phyloP scores from a whole-genome alignment of 2,888 invertebrate genomes.

The Cheilosia scutellata region DNA sequence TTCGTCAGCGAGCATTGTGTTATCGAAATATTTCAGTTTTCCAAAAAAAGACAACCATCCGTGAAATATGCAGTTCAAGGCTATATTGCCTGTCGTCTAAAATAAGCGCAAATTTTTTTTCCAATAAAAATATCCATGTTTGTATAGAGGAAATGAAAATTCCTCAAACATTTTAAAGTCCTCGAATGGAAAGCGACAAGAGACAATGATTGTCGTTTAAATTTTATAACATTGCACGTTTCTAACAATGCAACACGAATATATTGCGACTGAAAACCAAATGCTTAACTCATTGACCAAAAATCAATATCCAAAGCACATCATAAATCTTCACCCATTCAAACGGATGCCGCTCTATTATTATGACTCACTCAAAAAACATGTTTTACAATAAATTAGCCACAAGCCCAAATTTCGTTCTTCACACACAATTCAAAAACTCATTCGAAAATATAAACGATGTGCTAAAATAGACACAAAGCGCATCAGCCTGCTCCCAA shows the following conservation, averaged over 20 bases:
- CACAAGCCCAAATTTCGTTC: slow-evolving; percentile 3
- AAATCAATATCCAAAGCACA: slow-evolving; percentile 2
- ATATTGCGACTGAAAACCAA: neutral
- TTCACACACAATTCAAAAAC: slow-evolving; percentile 38
- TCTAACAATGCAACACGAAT: neutral
- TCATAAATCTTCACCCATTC: neutral
- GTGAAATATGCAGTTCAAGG: too few species aligned
- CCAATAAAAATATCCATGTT: too few species aligned
- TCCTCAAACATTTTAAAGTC: too few species aligned
- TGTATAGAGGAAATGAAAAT: too few species aligned
- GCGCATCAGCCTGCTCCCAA: slow-evolving; percentile 38
- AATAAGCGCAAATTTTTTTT: too few species aligned
- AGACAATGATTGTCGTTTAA: too few species aligned
- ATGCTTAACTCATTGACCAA: neutral
- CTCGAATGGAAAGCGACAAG: too few species aligned
- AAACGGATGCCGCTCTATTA: neutral
- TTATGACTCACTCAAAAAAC: neutral
- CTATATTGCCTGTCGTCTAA: too few species aligned
- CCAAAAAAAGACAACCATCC: too few species aligned
- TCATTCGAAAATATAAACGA: slow-evolving; percentile 51
- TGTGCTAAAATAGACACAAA: slow-evolving; percentile 54
- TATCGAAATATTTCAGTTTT: too few species aligned
- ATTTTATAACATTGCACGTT: neutral
- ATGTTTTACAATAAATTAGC: slow-evolving; percentile 50
- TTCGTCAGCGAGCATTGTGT: too few species aligned